Percentiles rank a stretch among this genome's conserved stretches.
These are phyloP conservation scores for Megalonaias nervosa DNA, from an alignment of 1,140 invertebrate species.

Conservation along the genomic window DNA sequence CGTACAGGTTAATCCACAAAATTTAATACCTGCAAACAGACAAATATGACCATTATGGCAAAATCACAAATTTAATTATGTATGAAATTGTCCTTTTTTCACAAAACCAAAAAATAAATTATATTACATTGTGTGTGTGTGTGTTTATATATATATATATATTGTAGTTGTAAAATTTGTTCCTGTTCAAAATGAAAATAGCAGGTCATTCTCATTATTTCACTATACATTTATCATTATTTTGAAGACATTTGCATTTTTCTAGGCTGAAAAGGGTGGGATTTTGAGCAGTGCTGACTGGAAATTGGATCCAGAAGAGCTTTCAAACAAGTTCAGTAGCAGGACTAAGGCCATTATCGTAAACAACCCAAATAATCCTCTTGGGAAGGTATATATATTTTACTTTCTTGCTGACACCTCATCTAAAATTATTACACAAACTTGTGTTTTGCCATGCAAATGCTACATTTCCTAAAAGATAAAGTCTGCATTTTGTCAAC, in stretches of 20 bases:
- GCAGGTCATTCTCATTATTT: too few relatives aligned
- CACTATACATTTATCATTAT: neutral
- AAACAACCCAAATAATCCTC: conserved; percentile 97
- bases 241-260: conserved; percentile 8
- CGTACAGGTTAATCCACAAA: too few relatives aligned
- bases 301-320: conserved; percentile 87
- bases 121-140: too few relatives aligned
- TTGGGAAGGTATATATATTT: conserved; percentile 86
- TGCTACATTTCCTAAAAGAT: neutral
- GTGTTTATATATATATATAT: too few relatives aligned
- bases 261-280: conserved; percentile 57
- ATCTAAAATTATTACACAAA: neutral
- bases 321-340: conserved; percentile 86
- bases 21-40: too few relatives aligned
- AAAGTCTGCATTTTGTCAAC: neutral
- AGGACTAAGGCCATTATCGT: conserved; percentile 97
- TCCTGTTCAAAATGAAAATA: too few relatives aligned
- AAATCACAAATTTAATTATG: too few relatives aligned
- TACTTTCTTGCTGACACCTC: neutral
- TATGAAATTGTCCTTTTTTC: too few relatives aligned
- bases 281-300: conserved; percentile 85
- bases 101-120: too few relatives aligned
- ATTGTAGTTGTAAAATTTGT: too few relatives aligned
- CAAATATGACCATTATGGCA: too few relatives aligned
- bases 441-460: neutral